phyloP scores from a whole-genome alignment of 1,140 invertebrate genomes.

The Drosophila kepulauana region DNA sequence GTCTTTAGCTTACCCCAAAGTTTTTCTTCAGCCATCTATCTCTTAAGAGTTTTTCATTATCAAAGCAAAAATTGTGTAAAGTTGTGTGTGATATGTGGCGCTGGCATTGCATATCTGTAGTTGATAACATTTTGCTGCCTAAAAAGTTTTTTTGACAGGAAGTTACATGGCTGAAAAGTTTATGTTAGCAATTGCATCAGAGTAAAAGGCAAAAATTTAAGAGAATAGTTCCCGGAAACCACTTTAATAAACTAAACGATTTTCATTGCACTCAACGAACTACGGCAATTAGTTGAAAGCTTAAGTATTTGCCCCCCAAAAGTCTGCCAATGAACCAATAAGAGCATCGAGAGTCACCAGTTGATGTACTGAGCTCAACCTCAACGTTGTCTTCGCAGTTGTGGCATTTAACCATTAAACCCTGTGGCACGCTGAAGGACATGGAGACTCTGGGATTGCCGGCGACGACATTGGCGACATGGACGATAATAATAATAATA shows the following conservation, averaged over 20 bases:
- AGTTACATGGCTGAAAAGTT: conserved; percentile 38
- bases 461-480: conserved; percentile 18
- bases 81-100: conserved; percentile 36
- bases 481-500: conserved; percentile 37
- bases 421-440: conserved; percentile 36
- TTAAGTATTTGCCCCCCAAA: conserved; percentile 17
- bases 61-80: conserved; percentile 57
- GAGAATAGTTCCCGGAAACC: neutral
- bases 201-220: neutral
- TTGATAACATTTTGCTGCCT: conserved; percentile 38
- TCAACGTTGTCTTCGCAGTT: conserved; percentile 2
- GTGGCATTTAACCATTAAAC: conserved; percentile 44
- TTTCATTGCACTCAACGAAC: neutral
- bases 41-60: conserved; percentile 44
- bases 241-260: too few relatives aligned
- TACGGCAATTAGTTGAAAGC: conserved; percentile 40
- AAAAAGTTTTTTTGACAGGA: conserved; percentile 57
- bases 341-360: conserved; percentile 39
- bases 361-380: conserved; percentile 3
- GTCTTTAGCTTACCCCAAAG: conserved; percentile 38
- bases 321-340: conserved; percentile 59
- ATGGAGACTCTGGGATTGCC: neutral
- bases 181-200: conserved; percentile 29
- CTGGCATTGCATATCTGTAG: conserved; percentile 31
- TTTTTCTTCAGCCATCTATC: neutral